Evolutionary conservation across 2,113 vertebrate species (phyloP).

Genomic region (Thryonomys swinderianus): DNA sequence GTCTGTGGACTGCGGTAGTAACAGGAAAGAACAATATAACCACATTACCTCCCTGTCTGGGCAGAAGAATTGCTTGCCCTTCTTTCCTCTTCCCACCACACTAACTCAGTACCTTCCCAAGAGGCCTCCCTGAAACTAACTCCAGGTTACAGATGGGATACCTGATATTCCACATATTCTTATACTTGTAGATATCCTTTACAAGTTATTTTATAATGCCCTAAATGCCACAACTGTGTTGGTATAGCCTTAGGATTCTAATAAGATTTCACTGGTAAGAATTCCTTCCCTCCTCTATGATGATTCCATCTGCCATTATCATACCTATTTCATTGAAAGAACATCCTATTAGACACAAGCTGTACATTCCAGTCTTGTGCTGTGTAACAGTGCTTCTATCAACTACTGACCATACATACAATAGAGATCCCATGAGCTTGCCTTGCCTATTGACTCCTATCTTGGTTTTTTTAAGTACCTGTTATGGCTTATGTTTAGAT

Average conservation of each 20-base stretch:
- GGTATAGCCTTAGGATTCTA: neutral
- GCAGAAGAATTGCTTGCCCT: neutral
- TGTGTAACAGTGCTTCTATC: neutral
- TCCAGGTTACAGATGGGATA: neutral
- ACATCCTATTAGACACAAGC: neutral
- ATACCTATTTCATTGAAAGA: neutral
- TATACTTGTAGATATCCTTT: neutral
- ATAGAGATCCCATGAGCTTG: neutral
- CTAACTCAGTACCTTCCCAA: neutral
- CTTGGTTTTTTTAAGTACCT: neutral
- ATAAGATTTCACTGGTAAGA: neutral
- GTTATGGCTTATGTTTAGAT: too few relatives aligned
- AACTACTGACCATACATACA: neutral
- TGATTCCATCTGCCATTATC: neutral
- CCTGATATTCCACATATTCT: neutral
- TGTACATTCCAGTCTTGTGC: too few relatives aligned
- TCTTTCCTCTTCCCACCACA: too few relatives aligned
- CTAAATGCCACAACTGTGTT: neutral
- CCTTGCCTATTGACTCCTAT: neutral
- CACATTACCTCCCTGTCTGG: neutral
- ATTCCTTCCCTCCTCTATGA: neutral
- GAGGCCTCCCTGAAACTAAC: neutral
- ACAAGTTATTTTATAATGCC: neutral
- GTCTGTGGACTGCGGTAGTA: constrained; percentile 60
- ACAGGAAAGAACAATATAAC: constrained; percentile 57